Evolutionary conservation across 2,113 vertebrate species (phyloP).

Genomic region (Eurypyga helias): DNA sequence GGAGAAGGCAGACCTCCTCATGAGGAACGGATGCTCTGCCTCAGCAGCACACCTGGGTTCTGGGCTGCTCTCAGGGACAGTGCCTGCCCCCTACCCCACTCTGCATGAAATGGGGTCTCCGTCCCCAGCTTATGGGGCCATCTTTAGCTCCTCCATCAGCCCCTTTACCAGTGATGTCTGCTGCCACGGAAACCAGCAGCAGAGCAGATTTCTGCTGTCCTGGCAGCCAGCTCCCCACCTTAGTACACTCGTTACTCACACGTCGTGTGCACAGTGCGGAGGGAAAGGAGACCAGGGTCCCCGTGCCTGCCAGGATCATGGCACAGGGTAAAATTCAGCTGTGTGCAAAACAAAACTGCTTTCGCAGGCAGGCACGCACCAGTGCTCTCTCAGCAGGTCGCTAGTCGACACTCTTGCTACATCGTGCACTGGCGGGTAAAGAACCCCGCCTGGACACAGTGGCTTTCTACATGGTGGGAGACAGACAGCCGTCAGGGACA

Average conservation of each 20-base stretch:
- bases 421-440: not conserved
- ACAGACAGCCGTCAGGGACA: accelerated
- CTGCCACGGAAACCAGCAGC: not conserved
- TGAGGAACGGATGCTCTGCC: not conserved
- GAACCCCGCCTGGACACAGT: not conserved
- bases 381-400: not conserved
- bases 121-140: not conserved
- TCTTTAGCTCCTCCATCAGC: not conserved
- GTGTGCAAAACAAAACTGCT: not conserved
- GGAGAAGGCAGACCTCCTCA: not conserved
- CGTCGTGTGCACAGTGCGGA: not conserved
- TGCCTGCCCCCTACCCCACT: not conserved
- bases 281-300: not conserved
- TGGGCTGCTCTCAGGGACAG: not conserved
- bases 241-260: not conserved
- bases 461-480: accelerated
- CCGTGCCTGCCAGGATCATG: not conserved
- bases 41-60: not conserved
- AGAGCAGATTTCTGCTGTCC: not conserved
- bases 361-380: not conserved
- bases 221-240: not conserved
- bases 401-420: not conserved
- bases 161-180: not conserved
- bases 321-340: not conserved
- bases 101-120: not conserved